Percentiles rank a stretch among this genome's conserved stretches.
phyloP scores from a whole-genome alignment of 2,888 invertebrate species.

The Campaea margaritaria region DNA sequence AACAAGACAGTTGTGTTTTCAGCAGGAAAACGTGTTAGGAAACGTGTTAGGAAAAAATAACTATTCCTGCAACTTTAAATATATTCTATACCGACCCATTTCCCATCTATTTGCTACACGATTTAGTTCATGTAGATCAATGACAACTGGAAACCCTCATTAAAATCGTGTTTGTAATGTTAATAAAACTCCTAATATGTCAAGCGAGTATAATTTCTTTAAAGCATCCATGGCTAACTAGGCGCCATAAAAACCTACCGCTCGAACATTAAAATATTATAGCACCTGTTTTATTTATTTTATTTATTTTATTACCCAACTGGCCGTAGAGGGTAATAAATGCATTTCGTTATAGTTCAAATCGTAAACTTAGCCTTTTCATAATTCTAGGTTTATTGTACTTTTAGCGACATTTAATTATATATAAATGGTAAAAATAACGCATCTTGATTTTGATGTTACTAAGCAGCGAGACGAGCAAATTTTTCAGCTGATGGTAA shows the following conservation, averaged over 20 bases:
- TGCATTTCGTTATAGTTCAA: conserved; percentile 17
- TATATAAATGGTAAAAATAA: no score
- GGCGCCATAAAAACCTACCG: conserved; percentile 19
- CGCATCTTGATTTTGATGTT: no score
- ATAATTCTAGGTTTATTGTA: not conserved
- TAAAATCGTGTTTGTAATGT: not conserved
- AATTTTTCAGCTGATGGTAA: no score
- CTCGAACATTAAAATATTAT: conserved; percentile 13
- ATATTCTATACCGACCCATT: no score
- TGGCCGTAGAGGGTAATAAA: conserved; percentile 13
- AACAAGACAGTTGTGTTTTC: no score
- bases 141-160: not conserved
- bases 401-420: not conserved
- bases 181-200: conserved; percentile 16
- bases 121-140: not conserved
- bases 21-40: no score
- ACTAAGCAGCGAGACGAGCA: no score
- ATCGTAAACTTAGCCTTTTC: conserved; percentile 16
- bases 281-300: conserved; percentile 19
- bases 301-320: conserved; percentile 15
- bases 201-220: conserved; percentile 13
- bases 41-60: no score
- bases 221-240: conserved; percentile 21
- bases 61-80: no score
- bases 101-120: no score